Evolutionary conservation across 1,140 invertebrate genomes (phyloP).

Genomic region (Coptotermes formosanus): DNA sequence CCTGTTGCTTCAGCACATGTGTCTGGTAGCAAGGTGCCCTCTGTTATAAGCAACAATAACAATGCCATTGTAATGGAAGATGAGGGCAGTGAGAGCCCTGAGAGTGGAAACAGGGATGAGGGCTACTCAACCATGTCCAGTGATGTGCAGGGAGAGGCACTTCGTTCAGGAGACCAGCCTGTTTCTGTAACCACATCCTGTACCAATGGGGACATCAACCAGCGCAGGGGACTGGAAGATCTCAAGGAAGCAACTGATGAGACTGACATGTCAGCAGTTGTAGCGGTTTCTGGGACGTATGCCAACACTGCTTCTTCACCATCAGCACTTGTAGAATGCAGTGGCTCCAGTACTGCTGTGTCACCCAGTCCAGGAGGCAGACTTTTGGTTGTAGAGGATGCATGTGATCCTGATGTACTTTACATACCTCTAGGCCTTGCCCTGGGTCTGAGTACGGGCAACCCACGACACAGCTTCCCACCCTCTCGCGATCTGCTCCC

Average conservation of each 20-base stretch:
- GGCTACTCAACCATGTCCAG: constrained; percentile 89
- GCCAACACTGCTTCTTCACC: neutral
- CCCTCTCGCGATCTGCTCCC: constrained; percentile 60
- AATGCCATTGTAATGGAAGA: constrained; percentile 49
- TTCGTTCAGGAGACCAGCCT: constrained; percentile 47
- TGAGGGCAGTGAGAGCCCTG: constrained; percentile 63
- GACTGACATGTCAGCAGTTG: neutral
- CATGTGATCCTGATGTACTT: constrained; percentile 61
- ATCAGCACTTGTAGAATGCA: neutral
- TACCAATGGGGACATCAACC: neutral
- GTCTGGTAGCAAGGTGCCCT: constrained; percentile 21
- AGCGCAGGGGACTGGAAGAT: constrained; percentile 57
- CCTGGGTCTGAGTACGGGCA: constrained; percentile 51
- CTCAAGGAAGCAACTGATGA: constrained; percentile 69
- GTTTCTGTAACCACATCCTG: constrained; percentile 32
- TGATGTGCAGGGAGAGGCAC: constrained; percentile 73
- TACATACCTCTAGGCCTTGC: constrained; percentile 67
- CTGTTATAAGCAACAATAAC: constrained; percentile 25
- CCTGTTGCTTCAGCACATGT: constrained; percentile 12
- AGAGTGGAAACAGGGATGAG: constrained; percentile 77
- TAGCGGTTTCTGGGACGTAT: neutral
- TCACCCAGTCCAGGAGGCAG: neutral
- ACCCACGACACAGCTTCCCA: constrained; percentile 68
- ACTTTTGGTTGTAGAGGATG: constrained; percentile 30
- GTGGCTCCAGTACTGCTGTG: neutral